A percentile compares a stretch with the other conserved stretches of the same genome.
These are phyloP conservation scores for Pangasius sanitwongsei DNA, from an alignment of 2,797 vertebrate genomes.

Conservation along the genomic window DNA sequence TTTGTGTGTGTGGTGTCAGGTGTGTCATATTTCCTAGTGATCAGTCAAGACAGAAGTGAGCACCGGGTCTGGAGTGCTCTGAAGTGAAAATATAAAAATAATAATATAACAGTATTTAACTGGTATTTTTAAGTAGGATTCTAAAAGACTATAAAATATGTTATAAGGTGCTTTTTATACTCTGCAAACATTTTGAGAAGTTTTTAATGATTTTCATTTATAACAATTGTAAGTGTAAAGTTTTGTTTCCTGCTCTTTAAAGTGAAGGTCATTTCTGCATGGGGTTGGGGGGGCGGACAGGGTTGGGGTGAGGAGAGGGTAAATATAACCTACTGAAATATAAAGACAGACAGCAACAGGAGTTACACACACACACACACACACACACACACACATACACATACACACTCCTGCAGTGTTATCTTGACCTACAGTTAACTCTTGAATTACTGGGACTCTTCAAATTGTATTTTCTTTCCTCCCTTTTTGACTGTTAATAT, in stretches of 20 bases:
- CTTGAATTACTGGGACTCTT: background rate
- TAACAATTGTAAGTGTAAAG: background rate
- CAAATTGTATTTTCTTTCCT: background rate
- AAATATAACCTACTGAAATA: slow-evolving; percentile 71
- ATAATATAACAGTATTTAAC: background rate
- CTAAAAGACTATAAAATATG: background rate
- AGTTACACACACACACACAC: slow-evolving; percentile 36
- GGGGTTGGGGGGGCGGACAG: background rate
- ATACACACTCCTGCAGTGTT: background rate
- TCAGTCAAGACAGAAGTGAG: slow-evolving; percentile 10
- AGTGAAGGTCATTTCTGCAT: slow-evolving; percentile 60
- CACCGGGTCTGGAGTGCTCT: background rate
- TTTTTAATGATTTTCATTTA: background rate
- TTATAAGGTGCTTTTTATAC: background rate
- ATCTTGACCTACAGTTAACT: background rate
- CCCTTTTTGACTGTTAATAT: background rate
- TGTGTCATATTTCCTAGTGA: background rate
- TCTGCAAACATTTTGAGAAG: background rate
- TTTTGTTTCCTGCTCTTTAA: slow-evolving; percentile 10
- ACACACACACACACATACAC: background rate
- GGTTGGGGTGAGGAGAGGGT: background rate
- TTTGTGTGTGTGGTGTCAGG: background rate
- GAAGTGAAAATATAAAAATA: background rate
- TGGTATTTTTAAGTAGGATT: background rate
- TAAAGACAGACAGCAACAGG: slow-evolving; percentile 73